phyloP scores from a whole-genome alignment of 2,888 invertebrate species.

The Anoplius nigerrimus region DNA sequence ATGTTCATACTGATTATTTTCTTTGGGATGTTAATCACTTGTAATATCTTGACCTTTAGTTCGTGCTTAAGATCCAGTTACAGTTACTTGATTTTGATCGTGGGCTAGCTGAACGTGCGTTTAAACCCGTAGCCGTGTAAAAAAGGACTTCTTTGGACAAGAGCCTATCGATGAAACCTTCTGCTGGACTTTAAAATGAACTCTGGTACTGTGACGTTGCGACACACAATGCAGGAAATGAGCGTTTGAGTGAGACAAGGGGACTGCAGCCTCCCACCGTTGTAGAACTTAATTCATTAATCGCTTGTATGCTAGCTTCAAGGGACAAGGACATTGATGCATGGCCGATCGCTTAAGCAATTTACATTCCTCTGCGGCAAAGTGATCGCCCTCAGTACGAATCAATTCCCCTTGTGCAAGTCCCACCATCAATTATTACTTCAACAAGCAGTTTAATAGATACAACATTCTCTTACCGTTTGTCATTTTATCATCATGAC shows the following conservation, averaged over 20 bases:
- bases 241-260: slow-evolving; percentile 67
- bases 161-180: not conserved
- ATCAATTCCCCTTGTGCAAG: no score
- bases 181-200: slow-evolving; percentile 49
- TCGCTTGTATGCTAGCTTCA: slow-evolving; percentile 61
- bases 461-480: no score
- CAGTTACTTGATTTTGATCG: no score
- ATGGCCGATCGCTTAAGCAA: slow-evolving; percentile 59
- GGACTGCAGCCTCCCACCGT: slow-evolving; percentile 61
- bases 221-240: slow-evolving; percentile 69
- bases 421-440: no score
- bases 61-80: no score
- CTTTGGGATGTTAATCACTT: no score
- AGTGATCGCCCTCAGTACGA: slow-evolving; percentile 24
- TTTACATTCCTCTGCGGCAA: slow-evolving; percentile 54
- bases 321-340: slow-evolving; percentile 73
- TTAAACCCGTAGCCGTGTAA: no score
- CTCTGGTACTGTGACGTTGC: slow-evolving; percentile 56
- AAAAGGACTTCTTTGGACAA: no score
- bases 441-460: not conserved
- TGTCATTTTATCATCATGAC: no score
- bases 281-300: slow-evolving; percentile 67
- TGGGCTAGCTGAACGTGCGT: no score
- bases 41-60: no score
- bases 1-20: slow-evolving; percentile 22